phyloP scores from a whole-genome alignment of 1,140 invertebrate species.

The Bombus confusus region DNA sequence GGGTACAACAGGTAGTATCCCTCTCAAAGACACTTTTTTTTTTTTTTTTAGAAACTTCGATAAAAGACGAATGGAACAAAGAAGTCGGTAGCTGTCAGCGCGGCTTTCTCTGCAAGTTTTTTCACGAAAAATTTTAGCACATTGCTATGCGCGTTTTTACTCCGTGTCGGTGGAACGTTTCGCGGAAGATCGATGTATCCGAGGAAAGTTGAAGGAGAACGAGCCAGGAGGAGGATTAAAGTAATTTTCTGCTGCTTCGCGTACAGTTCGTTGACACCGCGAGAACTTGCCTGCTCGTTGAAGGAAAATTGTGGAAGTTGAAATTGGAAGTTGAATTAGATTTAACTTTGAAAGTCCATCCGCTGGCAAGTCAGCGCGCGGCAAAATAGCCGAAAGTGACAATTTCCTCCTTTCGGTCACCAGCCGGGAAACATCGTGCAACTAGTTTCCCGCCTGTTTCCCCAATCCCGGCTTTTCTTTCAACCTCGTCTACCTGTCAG shows the following conservation, averaged over 20 bases:
- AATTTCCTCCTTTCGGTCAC: slow-evolving; percentile 35
- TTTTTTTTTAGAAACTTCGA: background rate
- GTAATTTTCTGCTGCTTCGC: slow-evolving; percentile 27
- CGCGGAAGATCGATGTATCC: background rate
- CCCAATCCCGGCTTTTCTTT: background rate
- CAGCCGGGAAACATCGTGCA: slow-evolving; percentile 2
- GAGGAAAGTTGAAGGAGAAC: background rate
- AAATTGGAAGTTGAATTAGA: slow-evolving; percentile 50
- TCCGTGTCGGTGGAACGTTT: no score
- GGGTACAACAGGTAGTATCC: slow-evolving; percentile 39
- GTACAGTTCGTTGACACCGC: slow-evolving; percentile 25
- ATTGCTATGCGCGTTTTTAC: background rate
- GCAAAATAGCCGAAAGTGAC: slow-evolving; percentile 39
- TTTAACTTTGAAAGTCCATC: slow-evolving; percentile 37
- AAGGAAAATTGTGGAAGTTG: slow-evolving; percentile 36
- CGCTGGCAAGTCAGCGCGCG: background rate
- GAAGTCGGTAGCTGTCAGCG: background rate
- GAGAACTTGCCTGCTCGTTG: slow-evolving; percentile 24
- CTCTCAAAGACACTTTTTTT: background rate
- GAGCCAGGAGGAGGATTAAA: background rate
- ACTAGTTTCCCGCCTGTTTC: background rate
- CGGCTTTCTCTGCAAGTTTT: background rate
- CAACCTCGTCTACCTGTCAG: background rate
- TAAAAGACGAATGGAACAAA: background rate
- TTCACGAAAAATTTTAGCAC: background rate